Base-by-base conservation (phyloP, 2,113 vertebrate species). In the Misgurnus anguillicaudatus region DNA sequence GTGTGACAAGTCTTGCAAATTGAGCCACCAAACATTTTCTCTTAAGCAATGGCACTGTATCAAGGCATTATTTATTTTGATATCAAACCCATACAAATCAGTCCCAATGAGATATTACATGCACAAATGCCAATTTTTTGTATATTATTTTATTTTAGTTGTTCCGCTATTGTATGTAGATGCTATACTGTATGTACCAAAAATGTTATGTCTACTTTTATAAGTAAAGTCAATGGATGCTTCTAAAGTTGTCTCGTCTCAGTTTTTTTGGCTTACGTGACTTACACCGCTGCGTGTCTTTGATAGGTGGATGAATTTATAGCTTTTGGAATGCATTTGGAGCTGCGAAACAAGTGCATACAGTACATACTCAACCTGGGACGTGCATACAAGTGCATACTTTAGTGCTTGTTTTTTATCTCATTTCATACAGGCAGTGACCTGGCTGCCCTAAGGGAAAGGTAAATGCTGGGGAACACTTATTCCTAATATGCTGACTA, bases 11-110 rank as follows among this genome's bases (percentile, higher is more conserved):
- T 90, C 88, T 92, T 92, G 91, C 91, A 92, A 89, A 88, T 93
- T 94, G 92, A 94, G 93, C 93, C 91, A 90, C 89, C 87, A 91
- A 91, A 87, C 89, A 81, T 92, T 91, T 91, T 89, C 89, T 90
- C 82, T 31, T 85, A 91, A 90, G 88, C 80, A 86, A 86, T 84
- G 81, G 88, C 87, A 89, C 87, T 89, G 88, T 87, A 89, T 85
- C 85, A 87, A 87, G 86, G 86, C 89, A 90, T 92, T 92, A 93
- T 92, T 92, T 92, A 92, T 94, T 93, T 88, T 87, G 83, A 91
- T 90, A 89, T 88, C 86, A 91, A 92, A 86, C 89, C 87, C 90
- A 88, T 88, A 87, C 84, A 88, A 90, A 87, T 85, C 39, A 71
- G 81, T 90, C 88, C 88, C 91, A 91, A 89, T 87, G 88, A 87